Evolutionary conservation across 2,113 vertebrate genomes (phyloP).

Genomic region (Kobus ellipsiprymnus): DNA sequence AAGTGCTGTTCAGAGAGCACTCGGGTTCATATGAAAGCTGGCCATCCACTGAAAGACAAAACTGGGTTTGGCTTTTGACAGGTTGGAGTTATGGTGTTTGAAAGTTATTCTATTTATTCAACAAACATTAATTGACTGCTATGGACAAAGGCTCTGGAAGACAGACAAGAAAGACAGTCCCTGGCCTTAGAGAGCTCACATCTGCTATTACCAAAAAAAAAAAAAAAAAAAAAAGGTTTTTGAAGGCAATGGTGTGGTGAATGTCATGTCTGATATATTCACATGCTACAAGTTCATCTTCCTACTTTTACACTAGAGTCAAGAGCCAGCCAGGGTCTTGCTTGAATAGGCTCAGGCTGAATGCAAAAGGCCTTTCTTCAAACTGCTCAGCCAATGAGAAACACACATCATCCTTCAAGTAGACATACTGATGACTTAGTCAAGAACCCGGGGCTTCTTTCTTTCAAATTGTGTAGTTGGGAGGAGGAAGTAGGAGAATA

Average conservation of each 20-base stretch:
- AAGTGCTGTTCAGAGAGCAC: background rate
- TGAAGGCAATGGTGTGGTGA: background rate
- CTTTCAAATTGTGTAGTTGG: background rate
- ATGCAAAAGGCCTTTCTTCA: background rate
- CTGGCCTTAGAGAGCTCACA: background rate
- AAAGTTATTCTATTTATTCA: conserved; percentile 1
- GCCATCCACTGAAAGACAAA: background rate
- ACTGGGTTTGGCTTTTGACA: background rate
- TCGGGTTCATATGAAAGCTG: background rate
- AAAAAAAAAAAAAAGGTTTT: too few relatives aligned
- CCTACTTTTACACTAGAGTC: background rate
- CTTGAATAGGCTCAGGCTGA: background rate
- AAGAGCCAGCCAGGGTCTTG: background rate
- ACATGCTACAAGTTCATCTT: background rate
- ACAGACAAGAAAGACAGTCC: background rate
- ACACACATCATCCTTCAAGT: background rate
- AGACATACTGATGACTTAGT: background rate
- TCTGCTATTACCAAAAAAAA: background rate
- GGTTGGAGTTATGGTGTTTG: background rate
- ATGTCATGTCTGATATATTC: background rate
- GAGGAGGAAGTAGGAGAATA: background rate
- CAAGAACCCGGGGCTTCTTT: background rate
- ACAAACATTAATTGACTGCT: background rate
- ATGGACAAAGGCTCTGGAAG: background rate
- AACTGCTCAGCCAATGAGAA: background rate